These are phyloP conservation scores for Campylorhamphus procurvoides DNA, from an alignment of 2,113 vertebrate genomes.

Conservation along the genomic window DNA sequence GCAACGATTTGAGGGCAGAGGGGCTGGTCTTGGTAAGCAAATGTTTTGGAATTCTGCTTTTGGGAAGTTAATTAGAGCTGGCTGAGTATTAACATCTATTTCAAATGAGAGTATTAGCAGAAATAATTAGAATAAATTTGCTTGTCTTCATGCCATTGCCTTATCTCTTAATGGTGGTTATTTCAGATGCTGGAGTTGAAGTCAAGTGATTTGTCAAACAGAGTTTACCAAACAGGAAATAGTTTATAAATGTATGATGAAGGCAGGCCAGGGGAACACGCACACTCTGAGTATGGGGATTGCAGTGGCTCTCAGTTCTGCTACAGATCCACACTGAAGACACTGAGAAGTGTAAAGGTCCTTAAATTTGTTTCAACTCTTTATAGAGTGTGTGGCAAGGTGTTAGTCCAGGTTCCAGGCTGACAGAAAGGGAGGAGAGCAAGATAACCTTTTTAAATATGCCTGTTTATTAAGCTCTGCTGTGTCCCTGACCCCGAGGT, in stretches of 20 bases:
- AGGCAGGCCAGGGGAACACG: neutral
- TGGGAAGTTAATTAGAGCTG: neutral
- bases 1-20: neutral
- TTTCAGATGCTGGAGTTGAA: neutral
- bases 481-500: neutral
- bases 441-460: neutral
- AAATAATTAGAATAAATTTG: neutral
- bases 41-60: slow-evolving; percentile 10
- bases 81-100: neutral
- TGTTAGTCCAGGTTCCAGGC: neutral
- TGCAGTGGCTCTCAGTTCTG: neutral
- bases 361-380: neutral
- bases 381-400: neutral
- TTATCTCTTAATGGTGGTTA: neutral
- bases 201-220: neutral
- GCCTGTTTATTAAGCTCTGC: neutral
- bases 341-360: neutral
- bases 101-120: neutral
- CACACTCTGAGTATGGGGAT: neutral
- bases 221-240: neutral
- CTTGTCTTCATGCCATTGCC: neutral
- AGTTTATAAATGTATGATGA: neutral
- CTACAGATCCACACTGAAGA: neutral
- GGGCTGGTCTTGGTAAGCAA: slow-evolving; percentile 5
- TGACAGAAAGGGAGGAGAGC: neutral